Evolutionary conservation across 2,888 invertebrate genomes (phyloP).

Genomic region (Lepidochitona cinerea): DNA sequence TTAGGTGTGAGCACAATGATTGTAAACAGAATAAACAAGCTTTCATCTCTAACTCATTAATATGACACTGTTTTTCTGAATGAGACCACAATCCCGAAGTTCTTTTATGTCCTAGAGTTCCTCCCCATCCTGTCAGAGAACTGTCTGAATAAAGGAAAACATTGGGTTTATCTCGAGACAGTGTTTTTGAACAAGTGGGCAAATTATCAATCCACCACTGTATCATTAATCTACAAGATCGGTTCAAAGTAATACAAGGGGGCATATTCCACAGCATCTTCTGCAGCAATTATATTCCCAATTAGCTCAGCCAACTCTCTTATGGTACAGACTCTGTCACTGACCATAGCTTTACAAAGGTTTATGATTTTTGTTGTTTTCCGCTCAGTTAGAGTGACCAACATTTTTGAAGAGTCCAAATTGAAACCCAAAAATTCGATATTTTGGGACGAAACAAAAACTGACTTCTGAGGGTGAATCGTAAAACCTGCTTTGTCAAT

Average conservation of each 20-base stretch:
- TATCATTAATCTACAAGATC: constrained; percentile 17
- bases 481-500: not conserved
- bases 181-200: too few species aligned
- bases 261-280: constrained; percentile 14
- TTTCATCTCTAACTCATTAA: constrained; percentile 16
- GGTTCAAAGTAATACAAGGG: constrained; percentile 16
- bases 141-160: too few species aligned
- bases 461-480: not conserved
- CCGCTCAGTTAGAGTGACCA: constrained; percentile 11
- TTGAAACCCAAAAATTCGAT: not conserved
- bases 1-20: not conserved
- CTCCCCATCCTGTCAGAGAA: too few species aligned
- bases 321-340: not conserved
- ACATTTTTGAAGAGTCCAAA: constrained; percentile 22
- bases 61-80: constrained; percentile 13
- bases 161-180: too few species aligned
- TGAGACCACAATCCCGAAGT: constrained; percentile 16
- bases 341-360: not conserved
- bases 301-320: constrained; percentile 16
- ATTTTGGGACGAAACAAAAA: not conserved
- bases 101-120: not conserved
- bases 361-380: constrained; percentile 5
- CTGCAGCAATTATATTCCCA: constrained; percentile 21
- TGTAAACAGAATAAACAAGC: constrained; percentile 17
- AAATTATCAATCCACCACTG: too few species aligned